phyloP scores from a whole-genome alignment of 2,888 invertebrate genomes.

The Euclidia mi region DNA sequence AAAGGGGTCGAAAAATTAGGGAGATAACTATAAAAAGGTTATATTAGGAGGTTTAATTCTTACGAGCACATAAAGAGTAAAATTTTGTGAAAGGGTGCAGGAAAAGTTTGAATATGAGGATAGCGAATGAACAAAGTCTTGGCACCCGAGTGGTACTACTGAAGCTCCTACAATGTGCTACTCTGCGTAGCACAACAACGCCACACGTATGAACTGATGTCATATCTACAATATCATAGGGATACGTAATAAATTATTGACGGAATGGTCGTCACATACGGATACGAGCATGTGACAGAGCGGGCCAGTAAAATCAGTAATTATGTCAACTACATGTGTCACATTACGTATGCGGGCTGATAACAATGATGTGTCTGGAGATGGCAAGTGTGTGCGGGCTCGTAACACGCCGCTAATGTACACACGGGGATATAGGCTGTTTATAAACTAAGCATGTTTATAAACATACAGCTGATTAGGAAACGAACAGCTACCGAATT shows the following conservation, averaged over 20 bases:
- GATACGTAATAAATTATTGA: conserved; percentile 34
- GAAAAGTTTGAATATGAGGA: conserved; percentile 19
- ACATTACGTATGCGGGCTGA: conserved; percentile 67
- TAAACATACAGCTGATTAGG: no score
- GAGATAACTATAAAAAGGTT: conserved; percentile 46
- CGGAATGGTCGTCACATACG: conserved; percentile 21
- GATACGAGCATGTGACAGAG: conserved; percentile 36
- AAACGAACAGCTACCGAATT: no score
- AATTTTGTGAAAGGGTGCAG: conserved; percentile 35
- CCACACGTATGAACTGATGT: no score
- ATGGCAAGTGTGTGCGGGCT: conserved; percentile 68
- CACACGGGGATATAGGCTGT: no score
- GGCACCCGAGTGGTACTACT: not conserved
- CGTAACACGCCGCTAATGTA: conserved; percentile 41
- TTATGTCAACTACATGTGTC: conserved; percentile 59
- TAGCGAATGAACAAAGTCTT: conserved; percentile 13
- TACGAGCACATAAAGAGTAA: conserved; percentile 34
- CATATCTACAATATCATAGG: conserved; percentile 12
- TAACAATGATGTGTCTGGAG: conserved; percentile 65
- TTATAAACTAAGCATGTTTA: no score
- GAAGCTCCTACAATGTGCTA: not conserved
- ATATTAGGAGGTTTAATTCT: conserved; percentile 49
- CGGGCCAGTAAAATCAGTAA: conserved; percentile 47
- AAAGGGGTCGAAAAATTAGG: conserved; percentile 21
- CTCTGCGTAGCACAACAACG: no score